Percentiles rank a stretch among this genome's conserved stretches.
phyloP scores from a whole-genome alignment of 1,140 invertebrate species.

The Sipha flava region DNA sequence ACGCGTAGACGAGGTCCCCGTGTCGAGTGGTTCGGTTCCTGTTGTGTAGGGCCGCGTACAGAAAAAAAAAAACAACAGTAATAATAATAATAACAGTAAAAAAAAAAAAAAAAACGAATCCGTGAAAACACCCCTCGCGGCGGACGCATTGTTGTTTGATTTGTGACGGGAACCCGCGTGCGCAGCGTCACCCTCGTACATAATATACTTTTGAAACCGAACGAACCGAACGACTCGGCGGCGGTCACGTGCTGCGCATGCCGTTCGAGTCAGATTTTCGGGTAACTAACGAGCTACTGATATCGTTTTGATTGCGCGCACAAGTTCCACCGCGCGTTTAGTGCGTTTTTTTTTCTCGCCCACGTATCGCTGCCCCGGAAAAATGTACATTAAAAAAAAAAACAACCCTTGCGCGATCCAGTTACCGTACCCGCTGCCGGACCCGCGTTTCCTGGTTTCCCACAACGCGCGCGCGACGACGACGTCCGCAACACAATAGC shows the following conservation, averaged over 20 bases:
- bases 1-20: too few relatives aligned
- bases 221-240: not conserved
- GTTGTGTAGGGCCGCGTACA: not conserved
- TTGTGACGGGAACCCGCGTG: not conserved
- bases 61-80: not conserved
- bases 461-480: not conserved
- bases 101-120: not conserved
- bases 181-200: not conserved
- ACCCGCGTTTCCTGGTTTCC: constrained; percentile 8
- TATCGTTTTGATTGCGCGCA: constrained; percentile 22
- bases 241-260: not conserved
- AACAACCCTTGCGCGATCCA: constrained; percentile 9
- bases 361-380: too few relatives aligned
- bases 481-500: not conserved
- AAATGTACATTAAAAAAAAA: not conserved
- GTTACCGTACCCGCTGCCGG: too few relatives aligned
- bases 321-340: not conserved
- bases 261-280: not conserved
- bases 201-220: not conserved
- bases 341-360: not conserved
- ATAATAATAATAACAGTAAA: not conserved
- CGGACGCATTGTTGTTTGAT: not conserved
- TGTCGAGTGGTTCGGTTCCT: not conserved
- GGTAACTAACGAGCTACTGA: constrained; percentile 19
- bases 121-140: not conserved